Conservation (phyloP, 35 echinoderm and acorn worm genomes). For the Patiria miniata region DNA sequence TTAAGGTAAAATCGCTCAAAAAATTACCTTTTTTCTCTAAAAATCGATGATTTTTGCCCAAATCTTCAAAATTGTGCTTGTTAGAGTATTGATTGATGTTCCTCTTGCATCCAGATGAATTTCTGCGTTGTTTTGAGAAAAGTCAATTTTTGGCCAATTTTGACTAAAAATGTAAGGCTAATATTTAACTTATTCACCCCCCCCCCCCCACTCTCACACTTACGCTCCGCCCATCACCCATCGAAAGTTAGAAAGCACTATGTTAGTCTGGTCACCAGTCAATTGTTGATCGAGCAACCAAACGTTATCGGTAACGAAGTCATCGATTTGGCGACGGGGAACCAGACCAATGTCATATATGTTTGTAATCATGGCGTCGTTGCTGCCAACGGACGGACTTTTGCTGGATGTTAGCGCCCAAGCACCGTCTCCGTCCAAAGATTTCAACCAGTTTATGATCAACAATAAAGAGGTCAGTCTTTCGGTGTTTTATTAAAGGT, state of each 20-base stretch:
- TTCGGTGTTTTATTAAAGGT: background rate
- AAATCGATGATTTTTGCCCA: too few species aligned
- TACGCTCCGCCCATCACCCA: too few species aligned
- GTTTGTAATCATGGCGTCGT: conserved; percentile 64
- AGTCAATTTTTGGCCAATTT: too few species aligned
- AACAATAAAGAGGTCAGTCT: conserved; percentile 30
- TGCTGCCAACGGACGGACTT: conserved; percentile 71
- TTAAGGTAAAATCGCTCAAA: too few species aligned
- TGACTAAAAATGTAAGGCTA: too few species aligned
- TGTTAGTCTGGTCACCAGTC: background rate
- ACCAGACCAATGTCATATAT: background rate
- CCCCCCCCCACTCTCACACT: too few species aligned
- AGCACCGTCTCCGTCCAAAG: conserved; percentile 82
- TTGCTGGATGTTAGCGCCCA: conserved; percentile 73
- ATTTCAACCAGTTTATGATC: conserved; percentile 70
- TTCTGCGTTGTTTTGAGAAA: too few species aligned
- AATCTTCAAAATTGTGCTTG: too few species aligned
- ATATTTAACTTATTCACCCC: too few species aligned
- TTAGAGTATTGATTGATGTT: too few species aligned
- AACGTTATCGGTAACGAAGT: background rate
- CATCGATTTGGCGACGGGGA: background rate
- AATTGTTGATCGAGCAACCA: background rate
- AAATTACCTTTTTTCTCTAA: too few species aligned
- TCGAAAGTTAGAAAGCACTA: background rate
- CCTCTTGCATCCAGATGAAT: too few species aligned